A percentile compares a stretch with the other conserved stretches of the same genome.
phyloP scores from a whole-genome alignment of 2,113 vertebrate species.

The Macheiramphus alcinus region DNA sequence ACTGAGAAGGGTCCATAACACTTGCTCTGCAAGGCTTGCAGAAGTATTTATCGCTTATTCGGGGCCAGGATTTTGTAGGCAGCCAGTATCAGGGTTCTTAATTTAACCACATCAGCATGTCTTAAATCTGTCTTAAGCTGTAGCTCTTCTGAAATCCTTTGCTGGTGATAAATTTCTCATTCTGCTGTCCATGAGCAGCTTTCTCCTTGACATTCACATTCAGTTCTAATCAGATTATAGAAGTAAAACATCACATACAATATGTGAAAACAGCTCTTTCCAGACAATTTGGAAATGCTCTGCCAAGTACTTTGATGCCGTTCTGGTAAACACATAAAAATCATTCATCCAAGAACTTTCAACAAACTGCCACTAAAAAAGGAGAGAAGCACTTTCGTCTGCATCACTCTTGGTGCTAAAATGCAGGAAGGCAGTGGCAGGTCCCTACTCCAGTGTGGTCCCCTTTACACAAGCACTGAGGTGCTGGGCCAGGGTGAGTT shows the following conservation, averaged over 20 bases:
- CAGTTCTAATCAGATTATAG: neutral
- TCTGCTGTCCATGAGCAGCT: neutral
- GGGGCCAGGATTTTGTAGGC: neutral
- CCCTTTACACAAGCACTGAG: fast-evolving
- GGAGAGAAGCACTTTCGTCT: neutral
- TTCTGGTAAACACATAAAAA: neutral
- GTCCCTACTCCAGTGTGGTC: neutral
- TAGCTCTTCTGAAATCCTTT: neutral
- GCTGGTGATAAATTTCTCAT: neutral
- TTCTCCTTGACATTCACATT: neutral
- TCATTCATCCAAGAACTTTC: neutral
- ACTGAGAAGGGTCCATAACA: neutral
- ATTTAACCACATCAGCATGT: neutral
- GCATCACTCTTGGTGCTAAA: neutral
- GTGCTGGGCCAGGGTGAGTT: neutral
- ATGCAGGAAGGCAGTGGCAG: neutral
- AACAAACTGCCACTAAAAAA: neutral
- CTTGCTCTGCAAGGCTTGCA: neutral
- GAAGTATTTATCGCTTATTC: neutral
- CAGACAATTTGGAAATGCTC: neutral
- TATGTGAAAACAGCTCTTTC: neutral
- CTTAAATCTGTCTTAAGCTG: neutral
- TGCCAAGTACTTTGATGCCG: neutral
- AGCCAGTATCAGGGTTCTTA: neutral
- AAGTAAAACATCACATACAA: neutral